Evolutionary conservation across 2,797 vertebrate genomes (phyloP).

Genomic region (Mus spretus): DNA sequence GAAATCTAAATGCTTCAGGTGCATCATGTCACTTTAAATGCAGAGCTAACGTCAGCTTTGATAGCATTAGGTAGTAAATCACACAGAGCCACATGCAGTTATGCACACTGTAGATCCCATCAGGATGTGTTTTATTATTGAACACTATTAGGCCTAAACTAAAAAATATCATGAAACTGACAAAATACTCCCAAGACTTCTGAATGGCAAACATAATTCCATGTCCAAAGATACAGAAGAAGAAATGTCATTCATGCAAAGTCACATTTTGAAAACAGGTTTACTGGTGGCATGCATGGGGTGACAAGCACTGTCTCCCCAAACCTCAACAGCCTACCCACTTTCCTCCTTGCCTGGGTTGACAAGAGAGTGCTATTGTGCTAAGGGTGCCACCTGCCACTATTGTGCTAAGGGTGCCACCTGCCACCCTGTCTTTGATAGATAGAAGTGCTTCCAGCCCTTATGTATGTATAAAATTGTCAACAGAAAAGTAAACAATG

Average conservation of each 20-base stretch:
- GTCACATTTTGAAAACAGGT: not conserved
- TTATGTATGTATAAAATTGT: not conserved
- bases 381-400: too few relatives aligned
- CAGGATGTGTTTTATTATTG: not conserved
- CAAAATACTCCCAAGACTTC: not conserved
- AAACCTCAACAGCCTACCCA: too few relatives aligned
- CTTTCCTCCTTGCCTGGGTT: not conserved
- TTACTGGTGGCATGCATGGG: too few relatives aligned
- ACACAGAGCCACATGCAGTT: not conserved
- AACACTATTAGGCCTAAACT: not conserved
- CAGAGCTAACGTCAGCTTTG: too few relatives aligned
- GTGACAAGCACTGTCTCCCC: not conserved
- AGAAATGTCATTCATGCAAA: not conserved
- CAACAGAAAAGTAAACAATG: not conserved
- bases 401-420: too few relatives aligned
- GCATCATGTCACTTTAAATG: not conserved
- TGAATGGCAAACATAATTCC: not conserved
- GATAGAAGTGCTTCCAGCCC: fast-evolving
- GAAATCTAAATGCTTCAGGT: not conserved
- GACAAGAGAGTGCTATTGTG: not conserved
- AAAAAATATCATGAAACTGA: not conserved
- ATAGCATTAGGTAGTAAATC: not conserved
- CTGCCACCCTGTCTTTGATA: not conserved
- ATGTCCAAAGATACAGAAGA: not conserved
- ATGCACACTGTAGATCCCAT: not conserved